A percentile compares a stretch with the other conserved stretches of the same genome.
Conservation (phyloP, 2,888 invertebrate species). For the Gastracanthus pulcherrimus region DNA sequence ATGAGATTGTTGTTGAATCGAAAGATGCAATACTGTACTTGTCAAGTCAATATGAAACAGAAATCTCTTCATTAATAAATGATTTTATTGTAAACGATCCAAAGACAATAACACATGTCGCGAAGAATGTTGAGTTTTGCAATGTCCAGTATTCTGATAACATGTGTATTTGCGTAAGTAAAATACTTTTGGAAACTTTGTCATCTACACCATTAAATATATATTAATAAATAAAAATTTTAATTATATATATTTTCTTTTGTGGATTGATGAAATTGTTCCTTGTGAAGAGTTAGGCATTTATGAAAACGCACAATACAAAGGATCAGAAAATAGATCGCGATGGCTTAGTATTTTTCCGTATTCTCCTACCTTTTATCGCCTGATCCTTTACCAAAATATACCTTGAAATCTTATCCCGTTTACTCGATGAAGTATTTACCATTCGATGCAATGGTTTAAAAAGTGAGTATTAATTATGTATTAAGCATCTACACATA, state of each 20-base stretch:
- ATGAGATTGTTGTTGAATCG: not conserved
- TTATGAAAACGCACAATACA: not conserved
- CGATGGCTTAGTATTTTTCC: not conserved
- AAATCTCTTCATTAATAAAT: not conserved
- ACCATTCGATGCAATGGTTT: not conserved
- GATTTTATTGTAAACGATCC: not conserved
- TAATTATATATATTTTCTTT: not conserved
- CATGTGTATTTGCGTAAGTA: conserved; percentile 7
- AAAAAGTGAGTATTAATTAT: not conserved
- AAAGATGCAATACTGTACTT: not conserved
- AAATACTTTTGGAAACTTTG: not conserved
- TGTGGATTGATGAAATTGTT: not conserved
- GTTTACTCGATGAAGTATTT: not conserved
- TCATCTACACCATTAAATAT: not conserved
- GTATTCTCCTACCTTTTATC: not conserved
- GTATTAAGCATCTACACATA: not conserved
- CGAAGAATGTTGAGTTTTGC: not conserved
- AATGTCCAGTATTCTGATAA: not conserved
- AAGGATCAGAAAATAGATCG: not conserved
- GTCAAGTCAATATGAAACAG: not conserved
- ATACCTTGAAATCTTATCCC: not conserved
- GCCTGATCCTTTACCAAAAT: not conserved
- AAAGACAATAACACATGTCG: not conserved
- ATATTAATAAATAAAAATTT: not conserved
- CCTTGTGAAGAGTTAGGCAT: not conserved